Percentiles rank a stretch among this genome's conserved stretches.
Evolutionary conservation across 1,140 invertebrate genomes (phyloP).

Genomic region (Camponotus pennsylvanicus): DNA sequence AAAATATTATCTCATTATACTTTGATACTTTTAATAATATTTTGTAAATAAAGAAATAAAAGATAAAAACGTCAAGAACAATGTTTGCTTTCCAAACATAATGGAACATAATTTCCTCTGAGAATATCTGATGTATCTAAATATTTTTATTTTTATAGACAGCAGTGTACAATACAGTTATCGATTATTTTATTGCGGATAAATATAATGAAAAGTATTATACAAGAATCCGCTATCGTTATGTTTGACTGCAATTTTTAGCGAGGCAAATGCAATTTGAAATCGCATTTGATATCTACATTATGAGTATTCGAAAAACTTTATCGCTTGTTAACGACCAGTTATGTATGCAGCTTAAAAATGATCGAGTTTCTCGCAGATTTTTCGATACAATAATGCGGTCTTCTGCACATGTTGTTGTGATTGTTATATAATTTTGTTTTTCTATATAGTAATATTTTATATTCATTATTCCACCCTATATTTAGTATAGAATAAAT

Average conservation of each 20-base stretch:
- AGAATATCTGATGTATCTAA: neutral
- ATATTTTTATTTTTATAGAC: neutral
- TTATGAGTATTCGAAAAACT: neutral
- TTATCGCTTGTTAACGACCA: neutral
- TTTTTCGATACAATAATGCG: neutral
- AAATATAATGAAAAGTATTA: too few species aligned
- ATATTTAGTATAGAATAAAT: neutral
- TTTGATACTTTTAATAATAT: too few species aligned
- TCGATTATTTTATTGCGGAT: neutral
- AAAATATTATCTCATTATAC: too few species aligned
- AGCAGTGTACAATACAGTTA: neutral
- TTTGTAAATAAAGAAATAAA: neutral
- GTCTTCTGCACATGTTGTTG: slow-evolving; percentile 2
- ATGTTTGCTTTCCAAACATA: neutral
- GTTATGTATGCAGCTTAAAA: neutral
- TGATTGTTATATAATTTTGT: neutral
- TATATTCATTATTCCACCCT: neutral
- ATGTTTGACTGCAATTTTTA: neutral
- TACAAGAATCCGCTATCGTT: neutral
- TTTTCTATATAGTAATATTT: too few species aligned
- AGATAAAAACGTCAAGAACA: neutral
- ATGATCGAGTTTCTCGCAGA: neutral
- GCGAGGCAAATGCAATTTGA: neutral
- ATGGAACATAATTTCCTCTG: too few species aligned
- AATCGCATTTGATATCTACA: neutral